phyloP scores from a whole-genome alignment of 2,888 invertebrate species.

The Spialia ferax region DNA sequence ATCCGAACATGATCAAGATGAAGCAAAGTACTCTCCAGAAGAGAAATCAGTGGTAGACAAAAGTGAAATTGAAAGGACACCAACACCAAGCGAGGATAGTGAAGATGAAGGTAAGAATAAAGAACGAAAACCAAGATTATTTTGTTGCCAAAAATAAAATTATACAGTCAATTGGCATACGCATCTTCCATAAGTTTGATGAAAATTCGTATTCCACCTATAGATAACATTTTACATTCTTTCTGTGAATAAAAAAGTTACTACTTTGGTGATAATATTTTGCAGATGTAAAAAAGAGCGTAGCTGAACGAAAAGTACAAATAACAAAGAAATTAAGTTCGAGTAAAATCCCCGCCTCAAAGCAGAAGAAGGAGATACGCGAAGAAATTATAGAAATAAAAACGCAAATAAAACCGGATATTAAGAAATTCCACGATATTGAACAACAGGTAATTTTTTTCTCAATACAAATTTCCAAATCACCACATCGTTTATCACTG shows the following conservation, averaged over 20 bases:
- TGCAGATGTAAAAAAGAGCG: constrained; percentile 88
- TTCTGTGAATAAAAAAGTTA: not conserved
- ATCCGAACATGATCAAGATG: constrained; percentile 85
- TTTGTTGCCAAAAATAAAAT: too few relatives aligned
- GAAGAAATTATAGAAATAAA: constrained; percentile 91
- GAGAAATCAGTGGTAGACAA: constrained; percentile 91
- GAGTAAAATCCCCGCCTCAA: constrained; percentile 90
- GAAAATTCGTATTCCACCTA: not conserved
- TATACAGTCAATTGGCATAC: too few relatives aligned
- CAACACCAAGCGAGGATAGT: constrained; percentile 83
- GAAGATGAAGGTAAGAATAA: constrained; percentile 80
- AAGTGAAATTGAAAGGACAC: constrained; percentile 86
- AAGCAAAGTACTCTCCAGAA: constrained; percentile 93
- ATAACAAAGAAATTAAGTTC: constrained; percentile 91
- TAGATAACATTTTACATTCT: not conserved
- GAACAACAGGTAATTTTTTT: constrained; percentile 83
- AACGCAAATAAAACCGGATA: constrained; percentile 88
- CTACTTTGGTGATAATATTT: constrained; percentile 20
- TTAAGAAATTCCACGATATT: constrained; percentile 83
- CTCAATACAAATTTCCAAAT: too few relatives aligned
- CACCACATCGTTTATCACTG: too few relatives aligned
- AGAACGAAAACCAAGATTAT: too few relatives aligned
- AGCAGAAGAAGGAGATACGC: constrained; percentile 91
- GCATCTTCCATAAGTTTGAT: not conserved
- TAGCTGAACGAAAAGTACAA: constrained; percentile 92